A percentile compares a stretch with the other conserved stretches of the same genome.
Evolutionary conservation across 1,140 invertebrate species (phyloP).

Genomic region (Triops cancriformis): DNA sequence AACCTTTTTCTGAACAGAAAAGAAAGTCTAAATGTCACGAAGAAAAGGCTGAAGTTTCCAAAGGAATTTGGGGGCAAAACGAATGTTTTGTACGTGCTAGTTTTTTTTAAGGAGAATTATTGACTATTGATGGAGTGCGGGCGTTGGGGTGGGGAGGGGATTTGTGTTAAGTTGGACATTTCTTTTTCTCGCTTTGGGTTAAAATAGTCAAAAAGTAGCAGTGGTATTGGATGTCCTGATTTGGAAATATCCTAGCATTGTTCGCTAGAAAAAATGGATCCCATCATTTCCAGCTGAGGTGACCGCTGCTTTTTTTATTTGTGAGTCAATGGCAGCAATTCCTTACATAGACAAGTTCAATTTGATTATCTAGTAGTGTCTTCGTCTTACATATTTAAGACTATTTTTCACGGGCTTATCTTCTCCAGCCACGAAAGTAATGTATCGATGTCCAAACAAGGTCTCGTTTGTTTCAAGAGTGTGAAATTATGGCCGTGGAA

Average conservation of each 20-base stretch:
- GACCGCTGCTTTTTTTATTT: not conserved
- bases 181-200: not conserved
- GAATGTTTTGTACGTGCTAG: not conserved
- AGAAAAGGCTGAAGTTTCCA: not conserved
- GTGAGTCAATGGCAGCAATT: not conserved
- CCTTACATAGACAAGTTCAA: constrained; percentile 1
- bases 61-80: not conserved
- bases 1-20: not conserved
- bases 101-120: not conserved
- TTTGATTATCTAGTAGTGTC: not conserved
- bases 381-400: no score
- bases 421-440: not conserved
- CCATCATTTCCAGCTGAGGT: constrained; percentile 4
- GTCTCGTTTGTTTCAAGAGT: not conserved
- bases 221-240: not conserved
- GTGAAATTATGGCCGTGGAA: not conserved
- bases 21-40: not conserved
- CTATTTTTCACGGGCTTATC: not conserved
- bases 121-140: not conserved
- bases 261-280: not conserved
- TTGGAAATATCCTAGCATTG: not conserved
- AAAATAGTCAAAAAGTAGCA: not conserved
- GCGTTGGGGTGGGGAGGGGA: not conserved
- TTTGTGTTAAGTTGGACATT: not conserved
- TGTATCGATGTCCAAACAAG: not conserved